phyloP scores from a whole-genome alignment of 1,140 invertebrate species.

The Achatina immaculata region DNA sequence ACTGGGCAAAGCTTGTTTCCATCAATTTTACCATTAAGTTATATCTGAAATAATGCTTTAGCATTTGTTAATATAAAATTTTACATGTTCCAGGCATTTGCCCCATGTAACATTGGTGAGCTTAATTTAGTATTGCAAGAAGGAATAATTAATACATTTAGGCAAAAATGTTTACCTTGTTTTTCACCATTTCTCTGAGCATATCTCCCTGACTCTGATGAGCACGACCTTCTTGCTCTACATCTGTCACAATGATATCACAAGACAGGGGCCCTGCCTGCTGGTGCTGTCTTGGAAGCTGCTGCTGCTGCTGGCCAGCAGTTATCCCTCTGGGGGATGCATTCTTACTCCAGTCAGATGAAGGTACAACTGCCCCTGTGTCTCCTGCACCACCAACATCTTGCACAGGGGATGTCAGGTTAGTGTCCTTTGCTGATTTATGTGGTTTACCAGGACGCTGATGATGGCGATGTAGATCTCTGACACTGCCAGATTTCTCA shows the following conservation, averaged over 20 bases:
- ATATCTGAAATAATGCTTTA: no score
- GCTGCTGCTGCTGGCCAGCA: background rate
- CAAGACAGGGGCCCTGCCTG: conserved; percentile 44
- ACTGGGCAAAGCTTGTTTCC: no score
- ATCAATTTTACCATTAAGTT: no score
- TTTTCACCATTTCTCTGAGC: conserved; percentile 68
- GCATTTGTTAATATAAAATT: no score
- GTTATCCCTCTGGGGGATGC: conserved; percentile 35
- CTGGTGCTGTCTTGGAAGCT: conserved; percentile 36
- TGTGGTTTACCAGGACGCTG: conserved; percentile 2
- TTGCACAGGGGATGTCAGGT: background rate
- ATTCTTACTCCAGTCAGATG: conserved; percentile 51
- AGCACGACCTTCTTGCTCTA: conserved; percentile 29
- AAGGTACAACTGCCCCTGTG: conserved; percentile 27
- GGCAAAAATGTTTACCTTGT: conserved; percentile 53
- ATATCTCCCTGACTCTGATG: conserved; percentile 59
- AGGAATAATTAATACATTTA: no score
- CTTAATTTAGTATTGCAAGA: no score
- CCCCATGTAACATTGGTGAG: no score
- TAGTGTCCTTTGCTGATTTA: background rate
- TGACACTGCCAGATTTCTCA: conserved; percentile 19
- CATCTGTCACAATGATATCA: conserved; percentile 62
- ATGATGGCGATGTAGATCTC: background rate
- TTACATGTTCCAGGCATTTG: no score
- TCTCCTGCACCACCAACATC: conserved; percentile 33